phyloP scores from a whole-genome alignment of 30 jellyfish, hydroid and myxozoan species.

The Thelohanellus kitauei region DNA sequence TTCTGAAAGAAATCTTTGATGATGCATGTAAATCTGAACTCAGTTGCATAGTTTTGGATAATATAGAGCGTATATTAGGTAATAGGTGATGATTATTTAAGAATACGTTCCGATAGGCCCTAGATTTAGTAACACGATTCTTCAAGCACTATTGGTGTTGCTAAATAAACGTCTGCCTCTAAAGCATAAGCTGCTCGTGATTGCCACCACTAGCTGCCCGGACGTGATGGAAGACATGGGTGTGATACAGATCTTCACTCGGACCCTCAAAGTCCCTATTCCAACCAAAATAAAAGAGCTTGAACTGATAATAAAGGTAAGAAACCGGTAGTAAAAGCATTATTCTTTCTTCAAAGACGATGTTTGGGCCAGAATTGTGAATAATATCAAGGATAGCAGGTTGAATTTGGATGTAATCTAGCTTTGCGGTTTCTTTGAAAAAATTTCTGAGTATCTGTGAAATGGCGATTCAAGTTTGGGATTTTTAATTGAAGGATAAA shows the following conservation, averaged over 20 bases:
- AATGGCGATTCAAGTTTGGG: too few relatives aligned
- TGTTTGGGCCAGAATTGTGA: too few relatives aligned
- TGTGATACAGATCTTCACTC: conserved; percentile 17
- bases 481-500: too few relatives aligned
- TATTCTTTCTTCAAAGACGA: too few relatives aligned
- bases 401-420: too few relatives aligned
- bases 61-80: conserved; percentile 60
- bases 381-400: too few relatives aligned
- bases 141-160: conserved; percentile 71
- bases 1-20: conserved; percentile 53
- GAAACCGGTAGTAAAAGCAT: too few relatives aligned
- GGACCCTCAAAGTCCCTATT: conserved; percentile 44
- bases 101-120: conserved; percentile 91
- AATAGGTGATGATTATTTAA: conserved; percentile 1
- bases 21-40: conserved; percentile 81
- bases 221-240: conserved; percentile 41
- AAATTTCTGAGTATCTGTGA: too few relatives aligned
- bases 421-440: too few relatives aligned
- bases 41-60: conserved; percentile 75
- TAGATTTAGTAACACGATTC: conserved; percentile 35
- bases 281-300: conserved; percentile 9
- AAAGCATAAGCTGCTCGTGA: conserved; percentile 37
- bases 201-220: conserved; percentile 52
- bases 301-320: too few relatives aligned
- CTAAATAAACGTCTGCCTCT: conserved; percentile 28